A percentile compares a stretch with the other conserved stretches of the same genome.
phyloP scores from a whole-genome alignment of 2,113 vertebrate genomes.

The Mellivora capensis region DNA sequence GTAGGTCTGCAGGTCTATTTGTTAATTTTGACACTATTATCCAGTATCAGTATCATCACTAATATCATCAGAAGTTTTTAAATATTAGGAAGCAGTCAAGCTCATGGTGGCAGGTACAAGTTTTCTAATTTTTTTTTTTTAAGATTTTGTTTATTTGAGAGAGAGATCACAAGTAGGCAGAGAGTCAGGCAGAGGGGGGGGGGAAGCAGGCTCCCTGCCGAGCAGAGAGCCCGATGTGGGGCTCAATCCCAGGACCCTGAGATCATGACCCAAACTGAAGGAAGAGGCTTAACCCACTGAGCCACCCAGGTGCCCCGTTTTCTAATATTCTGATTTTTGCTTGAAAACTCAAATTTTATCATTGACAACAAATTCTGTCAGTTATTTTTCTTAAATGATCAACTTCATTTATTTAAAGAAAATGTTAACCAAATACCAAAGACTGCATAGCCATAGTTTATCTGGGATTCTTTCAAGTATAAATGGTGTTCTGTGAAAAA shows the following conservation, averaged over 20 bases:
- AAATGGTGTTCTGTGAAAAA: not conserved
- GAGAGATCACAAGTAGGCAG: no score
- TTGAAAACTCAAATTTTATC: slow-evolving; percentile 26
- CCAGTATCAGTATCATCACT: not conserved
- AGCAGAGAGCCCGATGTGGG: no score
- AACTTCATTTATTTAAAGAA: not conserved
- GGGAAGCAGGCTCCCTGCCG: no score
- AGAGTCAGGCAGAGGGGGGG: no score
- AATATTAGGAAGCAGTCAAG: not conserved
- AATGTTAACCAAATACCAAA: not conserved
- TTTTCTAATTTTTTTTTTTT: not conserved
- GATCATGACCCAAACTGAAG: no score
- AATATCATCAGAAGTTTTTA: slow-evolving; percentile 21
- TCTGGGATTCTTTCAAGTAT: slow-evolving; percentile 4
- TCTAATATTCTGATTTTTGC: not conserved
- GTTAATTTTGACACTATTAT: not conserved
- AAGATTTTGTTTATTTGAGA: no score
- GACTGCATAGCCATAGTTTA: not conserved
- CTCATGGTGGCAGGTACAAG: not conserved
- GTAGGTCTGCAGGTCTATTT: not conserved
- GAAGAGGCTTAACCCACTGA: no score
- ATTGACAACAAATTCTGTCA: not conserved
- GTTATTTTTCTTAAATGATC: slow-evolving; percentile 23
- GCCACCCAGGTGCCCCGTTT: no score
- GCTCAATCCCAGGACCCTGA: no score